Base-by-base conservation (phyloP, 2,113 vertebrate species). In the Phoxinus phoxinus region DNA sequence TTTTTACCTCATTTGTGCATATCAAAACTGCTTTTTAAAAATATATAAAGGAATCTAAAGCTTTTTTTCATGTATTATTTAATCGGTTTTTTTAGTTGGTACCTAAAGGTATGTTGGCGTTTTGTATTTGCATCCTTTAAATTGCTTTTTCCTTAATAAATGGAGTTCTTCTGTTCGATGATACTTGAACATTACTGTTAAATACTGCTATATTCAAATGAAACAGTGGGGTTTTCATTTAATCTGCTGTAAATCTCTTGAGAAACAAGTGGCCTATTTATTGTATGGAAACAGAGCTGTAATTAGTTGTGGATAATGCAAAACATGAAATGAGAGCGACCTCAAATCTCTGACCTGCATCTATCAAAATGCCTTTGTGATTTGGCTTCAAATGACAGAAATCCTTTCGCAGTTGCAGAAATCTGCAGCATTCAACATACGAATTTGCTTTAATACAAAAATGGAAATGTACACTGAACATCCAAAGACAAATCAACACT, bases 1-100 rank as follows among this genome's bases (percentile, higher is more conserved):
- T 92, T 94, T 94, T 93, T 93, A 94, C 94, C 92, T 94, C 89
- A 91, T 93, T 93, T 95, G 94, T 95, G 94, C 91, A 94, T 93
- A 93, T 81, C 88, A 88, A 93, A 89, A 90, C 90, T 86, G 86
- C 89, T 87, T 85, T 91, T 88, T 84, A 90, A 92, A 87, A 89
- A 91, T 86, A 86, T 88, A 51, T 86, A 67, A 85, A 89, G 73
- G 85, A 91, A 86, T 90, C 84, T 89, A 91, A 87, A 82, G 27
- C n/a, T 90, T 89, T 87, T 91, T 91, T 88, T 67, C 69, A 71
- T 74, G 37, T 17, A 56, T 81, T 80, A 78, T 73, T 73, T 85
- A 84, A 90, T 89, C 91, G 63, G 63, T 84, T 77, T 23, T 79
- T 84, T 87, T 15, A 37, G 59, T 82, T 46, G 27, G 27, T 86